phyloP scores from a whole-genome alignment of 2,797 vertebrate species.

The Spatula versicolor region DNA sequence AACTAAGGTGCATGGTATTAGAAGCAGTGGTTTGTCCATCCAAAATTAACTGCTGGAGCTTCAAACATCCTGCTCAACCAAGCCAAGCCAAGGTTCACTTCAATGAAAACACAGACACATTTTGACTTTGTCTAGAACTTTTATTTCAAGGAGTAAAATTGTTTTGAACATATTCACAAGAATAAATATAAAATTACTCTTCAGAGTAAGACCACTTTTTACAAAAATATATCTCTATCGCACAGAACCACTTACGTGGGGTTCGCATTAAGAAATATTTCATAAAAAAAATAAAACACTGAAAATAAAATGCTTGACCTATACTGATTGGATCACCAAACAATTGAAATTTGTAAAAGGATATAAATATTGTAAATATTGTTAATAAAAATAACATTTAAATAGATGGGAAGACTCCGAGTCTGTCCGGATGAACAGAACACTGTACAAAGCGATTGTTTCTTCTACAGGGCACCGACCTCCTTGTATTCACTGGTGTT shows the following conservation, averaged over 20 bases:
- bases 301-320: constrained; percentile 76
- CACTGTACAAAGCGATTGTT: background rate
- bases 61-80: background rate
- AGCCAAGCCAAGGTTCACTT: background rate
- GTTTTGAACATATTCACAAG: constrained; percentile 61
- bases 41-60: background rate
- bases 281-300: constrained; percentile 73
- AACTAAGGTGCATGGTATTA: background rate
- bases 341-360: constrained; percentile 51
- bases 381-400: constrained; percentile 75
- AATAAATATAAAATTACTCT: constrained; percentile 71
- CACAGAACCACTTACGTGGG: background rate
- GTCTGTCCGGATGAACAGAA: background rate
- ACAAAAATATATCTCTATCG: constrained; percentile 77
- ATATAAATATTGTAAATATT: constrained; percentile 83
- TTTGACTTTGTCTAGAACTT: constrained; percentile 17
- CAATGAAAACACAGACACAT: background rate
- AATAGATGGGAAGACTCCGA: background rate
- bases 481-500: constrained; percentile 71
- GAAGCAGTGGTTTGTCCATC: background rate
- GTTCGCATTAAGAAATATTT: constrained; percentile 41
- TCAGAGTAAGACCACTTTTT: constrained; percentile 54
- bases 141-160: constrained; percentile 44
- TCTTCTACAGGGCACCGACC: constrained; percentile 67
- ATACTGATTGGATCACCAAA: constrained; percentile 50